Evolutionary conservation across 2,797 vertebrate species (phyloP).

Genomic region (Hapalemur alaotrensis): DNA sequence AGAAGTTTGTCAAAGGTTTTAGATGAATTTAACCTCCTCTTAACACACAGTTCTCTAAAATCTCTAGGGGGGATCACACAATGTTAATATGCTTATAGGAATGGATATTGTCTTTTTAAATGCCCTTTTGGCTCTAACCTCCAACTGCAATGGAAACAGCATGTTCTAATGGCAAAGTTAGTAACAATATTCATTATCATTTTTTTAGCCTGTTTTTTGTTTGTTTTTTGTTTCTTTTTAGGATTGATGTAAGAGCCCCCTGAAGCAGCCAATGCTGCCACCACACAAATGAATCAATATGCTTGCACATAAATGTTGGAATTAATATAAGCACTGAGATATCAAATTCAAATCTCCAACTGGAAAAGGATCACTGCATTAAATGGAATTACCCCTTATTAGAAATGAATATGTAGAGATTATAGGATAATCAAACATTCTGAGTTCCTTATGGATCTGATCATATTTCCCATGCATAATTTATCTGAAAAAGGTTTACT

Average conservation of each 20-base stretch:
- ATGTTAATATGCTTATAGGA: constrained; percentile 46
- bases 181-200: constrained; percentile 46
- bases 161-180: constrained; percentile 54
- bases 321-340: constrained; percentile 55
- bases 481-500: constrained; percentile 42
- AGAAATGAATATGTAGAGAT: constrained; percentile 56
- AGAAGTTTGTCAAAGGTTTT: constrained; percentile 50
- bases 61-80: constrained; percentile 25
- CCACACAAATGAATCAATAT: constrained; percentile 21
- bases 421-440: constrained; percentile 39
- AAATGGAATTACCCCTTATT: constrained; percentile 59
- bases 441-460: constrained; percentile 21
- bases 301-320: constrained; percentile 48
- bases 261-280: background rate
- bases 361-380: constrained; percentile 31
- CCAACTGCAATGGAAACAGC: constrained; percentile 50
- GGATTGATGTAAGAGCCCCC: constrained; percentile 59
- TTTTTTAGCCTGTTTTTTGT: background rate
- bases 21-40: constrained; percentile 57
- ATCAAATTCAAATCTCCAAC: constrained; percentile 49
- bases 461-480: constrained; percentile 43
- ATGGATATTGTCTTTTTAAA: background rate
- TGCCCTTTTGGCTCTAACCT: background rate
- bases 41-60: background rate
- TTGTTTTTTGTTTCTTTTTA: constrained; percentile 58